Evolutionary conservation across 2,113 vertebrate genomes (phyloP).

Genomic region (Cavia porcellus): DNA sequence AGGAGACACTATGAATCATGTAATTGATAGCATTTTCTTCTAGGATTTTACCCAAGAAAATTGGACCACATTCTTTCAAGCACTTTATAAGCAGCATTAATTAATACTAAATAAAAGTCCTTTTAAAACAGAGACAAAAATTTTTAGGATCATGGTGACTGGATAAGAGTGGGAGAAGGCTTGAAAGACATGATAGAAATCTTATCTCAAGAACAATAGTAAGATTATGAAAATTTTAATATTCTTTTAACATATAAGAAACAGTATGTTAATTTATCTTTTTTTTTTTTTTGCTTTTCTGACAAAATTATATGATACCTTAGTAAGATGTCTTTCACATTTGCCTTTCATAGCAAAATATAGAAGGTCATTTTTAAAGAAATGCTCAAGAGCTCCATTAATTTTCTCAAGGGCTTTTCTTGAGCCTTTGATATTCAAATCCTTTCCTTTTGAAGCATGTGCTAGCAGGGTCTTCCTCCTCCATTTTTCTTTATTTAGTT

Average conservation of each 20-base stretch:
- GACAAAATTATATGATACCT: constrained; percentile 28
- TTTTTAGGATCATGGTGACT: background rate
- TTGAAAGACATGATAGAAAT: background rate
- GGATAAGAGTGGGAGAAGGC: too few species aligned
- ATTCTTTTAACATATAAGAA: constrained; percentile 32
- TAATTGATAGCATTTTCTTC: background rate
- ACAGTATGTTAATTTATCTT: background rate
- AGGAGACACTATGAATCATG: background rate
- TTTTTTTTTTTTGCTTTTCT: constrained; percentile 2
- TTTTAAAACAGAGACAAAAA: constrained; percentile 17
- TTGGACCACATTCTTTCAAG: background rate
- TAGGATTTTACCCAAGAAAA: constrained; percentile 9
- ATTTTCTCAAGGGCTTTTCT: constrained; percentile 68
- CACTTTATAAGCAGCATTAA: background rate
- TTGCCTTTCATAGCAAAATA: constrained; percentile 69
- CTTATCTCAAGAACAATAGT: constrained; percentile 31
- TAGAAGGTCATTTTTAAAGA: constrained; percentile 74
- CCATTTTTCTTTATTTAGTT: constrained; percentile 68
- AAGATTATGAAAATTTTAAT: background rate
- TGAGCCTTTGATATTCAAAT: constrained; percentile 82
- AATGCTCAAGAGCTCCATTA: constrained; percentile 69
- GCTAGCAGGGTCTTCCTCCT: constrained; percentile 49
- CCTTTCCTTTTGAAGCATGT: constrained; percentile 61
- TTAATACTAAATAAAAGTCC: background rate
- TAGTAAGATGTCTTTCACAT: constrained; percentile 71